Base-by-base conservation (phyloP, 2,888 invertebrate genomes). In the Spisula subtruncata region DNA sequence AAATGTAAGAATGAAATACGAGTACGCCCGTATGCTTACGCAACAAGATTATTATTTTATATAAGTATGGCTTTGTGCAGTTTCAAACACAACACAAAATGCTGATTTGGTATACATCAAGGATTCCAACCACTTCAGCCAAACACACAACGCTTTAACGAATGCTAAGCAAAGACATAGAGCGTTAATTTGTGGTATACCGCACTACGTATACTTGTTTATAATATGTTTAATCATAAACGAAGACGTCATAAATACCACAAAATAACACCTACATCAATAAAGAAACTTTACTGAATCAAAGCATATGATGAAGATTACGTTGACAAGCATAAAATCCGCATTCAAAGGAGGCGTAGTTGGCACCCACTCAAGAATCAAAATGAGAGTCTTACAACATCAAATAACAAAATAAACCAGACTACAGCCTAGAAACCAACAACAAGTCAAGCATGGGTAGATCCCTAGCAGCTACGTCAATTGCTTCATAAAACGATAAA, bases 281-380 rank as follows among this genome's bases (percentile, higher is more conserved):
- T 56, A 29, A 10, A 71, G 18, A 10, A 75, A 75, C 18, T 75
- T 16, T 32, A 75, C 35, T 32, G 75, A 75, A 75, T 75, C 32
- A 35, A 32, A 2, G 32, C 35, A 75, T 1, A 35, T 10, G 35
- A 75, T 75, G n/a, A 14, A 75, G 32, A 35, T 8, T 18, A 75
- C 5, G n/a, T 75, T 75, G 75, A 75, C 75, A 75, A 75, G 75
- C 75, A 35, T 12, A 75, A 75, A 60, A 20, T 25, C 75, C 12
- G 32, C 16, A 16, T 75, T 75, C 75, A 75, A 75, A 75, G 35
- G 0, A 75, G 1, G 32, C 75, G 32, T 75, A 32, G 32, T 75
- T 75, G 75, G 75, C 75, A 75, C 5, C 29, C 12, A 29, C 35
- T 35, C 75, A 75, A 75, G 35, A 18, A 32, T 75, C 75, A 75